Conservation (phyloP, 2,113 vertebrate genomes). For the Ailuropoda melanoleuca region DNA sequence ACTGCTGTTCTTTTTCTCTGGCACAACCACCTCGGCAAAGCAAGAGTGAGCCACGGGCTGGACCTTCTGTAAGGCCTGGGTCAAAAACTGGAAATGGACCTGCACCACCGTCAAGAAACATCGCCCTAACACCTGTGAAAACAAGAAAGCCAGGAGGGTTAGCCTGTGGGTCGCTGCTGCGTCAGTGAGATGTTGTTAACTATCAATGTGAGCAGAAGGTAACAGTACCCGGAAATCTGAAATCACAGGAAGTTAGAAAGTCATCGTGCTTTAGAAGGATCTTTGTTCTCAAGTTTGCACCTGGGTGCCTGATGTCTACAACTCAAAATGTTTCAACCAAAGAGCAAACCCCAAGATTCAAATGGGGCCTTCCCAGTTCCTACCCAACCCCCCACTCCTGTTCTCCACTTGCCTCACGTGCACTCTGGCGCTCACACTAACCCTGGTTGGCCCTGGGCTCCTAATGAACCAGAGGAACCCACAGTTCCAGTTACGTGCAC, state of each 20-base stretch:
- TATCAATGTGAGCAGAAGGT: not conserved
- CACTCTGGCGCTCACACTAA: not conserved
- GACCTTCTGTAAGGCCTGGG: slow-evolving; percentile 97
- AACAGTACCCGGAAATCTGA: not conserved
- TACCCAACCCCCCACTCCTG: not conserved
- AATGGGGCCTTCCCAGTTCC: not conserved
- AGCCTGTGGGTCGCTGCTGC: not conserved
- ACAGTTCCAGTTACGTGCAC: not conserved
- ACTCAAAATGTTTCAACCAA: slow-evolving; percentile 5
- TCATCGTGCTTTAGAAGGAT: not conserved
- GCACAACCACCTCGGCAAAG: slow-evolving; percentile 93
- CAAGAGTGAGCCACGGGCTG: slow-evolving; percentile 97
- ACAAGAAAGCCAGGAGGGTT: slow-evolving; percentile 27
- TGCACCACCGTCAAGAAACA: slow-evolving; percentile 99
- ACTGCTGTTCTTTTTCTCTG: slow-evolving; percentile 89
- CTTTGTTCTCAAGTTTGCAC: not conserved
- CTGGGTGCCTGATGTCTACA: not conserved
- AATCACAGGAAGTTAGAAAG: not conserved
- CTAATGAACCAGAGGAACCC: not conserved
- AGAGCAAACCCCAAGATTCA: not conserved
- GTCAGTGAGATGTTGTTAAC: not conserved
- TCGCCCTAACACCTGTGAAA: slow-evolving; percentile 93
- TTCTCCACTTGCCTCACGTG: not conserved
- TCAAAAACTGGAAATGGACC: slow-evolving; percentile 99
- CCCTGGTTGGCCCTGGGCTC: not conserved